Base-by-base conservation (phyloP, 1,140 invertebrate species). In the Microplitis mediator region DNA sequence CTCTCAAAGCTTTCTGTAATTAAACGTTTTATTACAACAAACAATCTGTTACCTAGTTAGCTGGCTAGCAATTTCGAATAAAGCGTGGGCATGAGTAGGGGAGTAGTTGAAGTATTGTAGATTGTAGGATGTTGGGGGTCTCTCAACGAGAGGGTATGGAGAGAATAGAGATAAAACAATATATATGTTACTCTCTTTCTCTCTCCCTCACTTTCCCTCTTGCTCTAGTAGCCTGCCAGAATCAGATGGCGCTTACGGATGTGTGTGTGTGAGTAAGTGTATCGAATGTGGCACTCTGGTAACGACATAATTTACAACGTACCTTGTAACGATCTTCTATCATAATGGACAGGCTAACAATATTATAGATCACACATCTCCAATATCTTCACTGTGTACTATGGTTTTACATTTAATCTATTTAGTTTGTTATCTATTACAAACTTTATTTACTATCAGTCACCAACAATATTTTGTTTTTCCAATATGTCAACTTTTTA, bases 281-380 rank as follows among this genome's bases (percentile, higher is more conserved):
- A 76, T 76, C 75, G 71, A 76, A 68, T 74, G 58, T 68, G 64
- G 64, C 72, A 75, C 67, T 78, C 79, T 82, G 79, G 74, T 78
- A 77, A 75, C 36, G 81, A 83, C 81, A 69, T 83, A 82, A 84
- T 84, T 83, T 84, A 84, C 79, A 80, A 75, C 76, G 74, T 75
- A 60, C 64, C 68, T 62, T 72, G 72, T 77, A 74, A 70, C 74
- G 68, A 64, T 72, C 11, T 64, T 51, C 69, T 3, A 60, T 56
- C 13, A 16, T 51, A 51, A 58, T 36, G 23, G 52, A 72, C 50
- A 60, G 52, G 62, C 35, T 35, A 69, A 23, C 56, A 58, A 58
- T 58, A 31, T 31, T 58, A 45, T 45, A 45, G 39, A 45, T 45
- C 11, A 11, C 5, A 45, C 11, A 45, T 45, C 6, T 8, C 11